Evolutionary conservation across 53 echinoderm and acorn worm genomes (phyloP).

Genomic region (Mesocentrotus franciscanus): DNA sequence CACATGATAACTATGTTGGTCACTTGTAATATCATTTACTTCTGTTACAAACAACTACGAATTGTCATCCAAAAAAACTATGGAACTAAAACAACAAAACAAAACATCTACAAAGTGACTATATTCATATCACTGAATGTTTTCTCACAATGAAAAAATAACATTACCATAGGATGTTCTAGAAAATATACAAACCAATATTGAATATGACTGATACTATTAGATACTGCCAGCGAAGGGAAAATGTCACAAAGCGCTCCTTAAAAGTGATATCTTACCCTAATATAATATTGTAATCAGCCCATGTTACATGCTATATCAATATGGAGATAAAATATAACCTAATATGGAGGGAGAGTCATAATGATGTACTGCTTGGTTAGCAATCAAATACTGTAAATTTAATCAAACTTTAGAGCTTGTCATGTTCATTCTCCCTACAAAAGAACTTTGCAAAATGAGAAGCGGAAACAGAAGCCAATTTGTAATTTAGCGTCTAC

Average conservation of each 20-base stretch:
- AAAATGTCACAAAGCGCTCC: neutral
- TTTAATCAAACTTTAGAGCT: neutral
- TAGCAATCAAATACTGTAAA: neutral
- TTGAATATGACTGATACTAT: constrained; percentile 27
- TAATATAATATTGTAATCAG: neutral
- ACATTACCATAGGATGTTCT: constrained; percentile 45
- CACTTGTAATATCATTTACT: constrained; percentile 27
- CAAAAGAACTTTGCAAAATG: neutral
- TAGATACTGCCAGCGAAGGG: neutral
- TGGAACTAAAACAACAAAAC: constrained; percentile 31
- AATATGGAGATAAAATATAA: neutral
- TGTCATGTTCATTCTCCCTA: neutral
- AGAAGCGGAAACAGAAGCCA: neutral
- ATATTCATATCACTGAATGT: constrained; percentile 1
- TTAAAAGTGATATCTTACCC: neutral
- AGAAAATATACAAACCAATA: constrained; percentile 61
- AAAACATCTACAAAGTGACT: constrained; percentile 52
- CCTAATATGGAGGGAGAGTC: neutral
- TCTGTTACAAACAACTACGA: constrained; percentile 23
- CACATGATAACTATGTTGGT: constrained; percentile 11
- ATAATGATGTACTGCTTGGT: neutral
- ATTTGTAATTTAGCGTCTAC: too few relatives aligned
- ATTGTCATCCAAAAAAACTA: constrained; percentile 29
- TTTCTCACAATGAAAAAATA: constrained; percentile 36
- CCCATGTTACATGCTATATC: neutral